Conservation (phyloP, 2,113 vertebrate genomes). For the Myrmophylax atrothorax region DNA sequence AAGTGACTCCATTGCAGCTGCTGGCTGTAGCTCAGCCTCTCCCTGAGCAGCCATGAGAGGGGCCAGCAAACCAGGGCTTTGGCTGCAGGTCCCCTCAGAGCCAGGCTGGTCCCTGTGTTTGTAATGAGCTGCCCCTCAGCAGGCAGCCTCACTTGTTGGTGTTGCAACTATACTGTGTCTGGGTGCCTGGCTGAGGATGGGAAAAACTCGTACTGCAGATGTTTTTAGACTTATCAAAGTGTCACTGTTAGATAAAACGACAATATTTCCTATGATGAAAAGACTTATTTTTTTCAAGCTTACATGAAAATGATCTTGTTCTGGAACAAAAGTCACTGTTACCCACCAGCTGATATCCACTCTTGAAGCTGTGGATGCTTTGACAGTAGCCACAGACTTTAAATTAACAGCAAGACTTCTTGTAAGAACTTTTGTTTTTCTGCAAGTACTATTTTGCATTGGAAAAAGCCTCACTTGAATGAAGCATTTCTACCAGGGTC, state of each 20-base stretch:
- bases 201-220: background rate
- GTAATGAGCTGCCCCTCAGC: background rate
- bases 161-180: background rate
- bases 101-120: background rate
- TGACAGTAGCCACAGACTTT: background rate
- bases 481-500: background rate
- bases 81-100: background rate
- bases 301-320: background rate
- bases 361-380: background rate
- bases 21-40: background rate
- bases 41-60: rapidly evolving
- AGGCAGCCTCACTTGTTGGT: background rate
- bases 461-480: background rate
- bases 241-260: background rate
- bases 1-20: background rate
- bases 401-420: background rate
- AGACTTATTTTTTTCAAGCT: background rate
- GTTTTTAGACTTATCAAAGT: background rate
- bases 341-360: background rate
- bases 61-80: background rate
- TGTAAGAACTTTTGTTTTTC: background rate
- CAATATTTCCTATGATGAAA: background rate
- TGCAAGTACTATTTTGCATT: background rate
- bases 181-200: background rate
- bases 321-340: background rate